Percentiles rank a stretch among this genome's conserved stretches.
These are phyloP conservation scores for Zingel zingel DNA, from an alignment of 2,113 vertebrate genomes.

Conservation along the genomic window DNA sequence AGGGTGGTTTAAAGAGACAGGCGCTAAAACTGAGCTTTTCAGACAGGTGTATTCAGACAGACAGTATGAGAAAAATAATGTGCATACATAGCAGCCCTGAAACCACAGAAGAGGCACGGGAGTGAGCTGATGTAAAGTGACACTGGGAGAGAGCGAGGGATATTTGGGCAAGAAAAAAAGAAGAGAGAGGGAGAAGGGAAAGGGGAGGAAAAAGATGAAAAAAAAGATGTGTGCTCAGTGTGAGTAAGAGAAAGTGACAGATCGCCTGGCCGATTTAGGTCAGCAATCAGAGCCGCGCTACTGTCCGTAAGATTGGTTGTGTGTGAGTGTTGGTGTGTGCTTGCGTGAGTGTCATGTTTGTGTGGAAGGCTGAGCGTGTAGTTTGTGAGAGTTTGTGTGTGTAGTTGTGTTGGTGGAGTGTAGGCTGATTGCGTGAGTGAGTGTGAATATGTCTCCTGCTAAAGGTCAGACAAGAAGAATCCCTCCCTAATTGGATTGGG, in stretches of 20 bases:
- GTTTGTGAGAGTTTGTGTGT: constrained; percentile 45
- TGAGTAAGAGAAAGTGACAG: constrained; percentile 85
- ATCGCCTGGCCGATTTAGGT: constrained; percentile 83
- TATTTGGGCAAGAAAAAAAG: constrained; percentile 55
- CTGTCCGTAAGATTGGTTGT: constrained; percentile 71
- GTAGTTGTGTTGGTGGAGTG: constrained; percentile 7
- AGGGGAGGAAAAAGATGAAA: constrained; percentile 19
- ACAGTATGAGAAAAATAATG: too few species aligned
- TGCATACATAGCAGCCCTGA: too few species aligned
- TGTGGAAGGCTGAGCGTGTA: constrained; percentile 30
- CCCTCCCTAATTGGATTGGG: constrained; percentile 82
- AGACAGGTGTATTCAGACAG: too few species aligned
- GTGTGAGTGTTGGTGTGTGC: background rate
- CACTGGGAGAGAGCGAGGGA: constrained; percentile 48
- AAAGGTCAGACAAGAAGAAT: constrained; percentile 83
- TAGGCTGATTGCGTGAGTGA: constrained; percentile 62
- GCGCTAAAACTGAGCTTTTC: too few species aligned
- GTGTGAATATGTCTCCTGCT: constrained; percentile 68
- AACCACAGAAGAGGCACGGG: constrained; percentile 5
- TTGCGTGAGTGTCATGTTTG: constrained; percentile 5
- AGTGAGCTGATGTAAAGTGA: constrained; percentile 68
- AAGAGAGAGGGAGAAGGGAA: constrained; percentile 30
- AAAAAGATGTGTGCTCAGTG: constrained; percentile 78
- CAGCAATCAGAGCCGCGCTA: constrained; percentile 79
- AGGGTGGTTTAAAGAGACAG: too few species aligned